Base-by-base conservation (phyloP, 2,888 invertebrate genomes). In the Synergus umbraculus region DNA sequence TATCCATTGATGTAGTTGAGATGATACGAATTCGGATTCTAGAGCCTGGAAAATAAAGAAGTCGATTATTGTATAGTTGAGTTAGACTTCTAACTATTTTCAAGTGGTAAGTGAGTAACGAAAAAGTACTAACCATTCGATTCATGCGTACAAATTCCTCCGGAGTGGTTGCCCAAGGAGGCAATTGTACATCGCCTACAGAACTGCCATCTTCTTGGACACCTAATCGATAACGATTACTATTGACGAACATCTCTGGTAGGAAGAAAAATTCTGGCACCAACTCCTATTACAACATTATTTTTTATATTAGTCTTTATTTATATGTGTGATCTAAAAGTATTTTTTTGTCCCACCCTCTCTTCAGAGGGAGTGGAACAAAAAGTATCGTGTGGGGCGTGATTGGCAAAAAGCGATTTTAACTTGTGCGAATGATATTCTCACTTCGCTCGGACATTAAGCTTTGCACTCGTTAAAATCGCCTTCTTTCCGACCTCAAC, bases 1-100 rank as follows among this genome's bases (percentile, higher is more conserved):
- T 88, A 99, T 99, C 99, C 99, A 99, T 92, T 99, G 99, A 91
- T 99, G 99, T 85, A 99, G 94, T 93, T 99, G 99, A 92, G 99
- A 99, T 82, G 99, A 99, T 22, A 99, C 99, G 91, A 99, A 98
- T 93, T 99, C 99, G 0, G 99, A 99, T 92, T 99, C 99, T 78
- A 99, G 94, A 2, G 99, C 99, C 95, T 96, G 91, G 46, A 78
- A 83, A 81, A 83, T 67, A 64, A 65, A 73, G 66, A 77, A 82
- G 77, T 76, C 46, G 80, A 76, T 82, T 82, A 79, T 79, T 81
- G 37, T 37, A 58, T 58, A 18, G 9, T 58, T 10, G 18, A 18
- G 9, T 18, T 58, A 58, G 37, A 37, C 37, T 37, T 37, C 46
- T 78, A 69, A 58, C 12, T 76, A 63, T n/a, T 49, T 58, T 65